Conservation (phyloP, 2,113 vertebrate species). For the Brienomyrus brachyistius region DNA sequence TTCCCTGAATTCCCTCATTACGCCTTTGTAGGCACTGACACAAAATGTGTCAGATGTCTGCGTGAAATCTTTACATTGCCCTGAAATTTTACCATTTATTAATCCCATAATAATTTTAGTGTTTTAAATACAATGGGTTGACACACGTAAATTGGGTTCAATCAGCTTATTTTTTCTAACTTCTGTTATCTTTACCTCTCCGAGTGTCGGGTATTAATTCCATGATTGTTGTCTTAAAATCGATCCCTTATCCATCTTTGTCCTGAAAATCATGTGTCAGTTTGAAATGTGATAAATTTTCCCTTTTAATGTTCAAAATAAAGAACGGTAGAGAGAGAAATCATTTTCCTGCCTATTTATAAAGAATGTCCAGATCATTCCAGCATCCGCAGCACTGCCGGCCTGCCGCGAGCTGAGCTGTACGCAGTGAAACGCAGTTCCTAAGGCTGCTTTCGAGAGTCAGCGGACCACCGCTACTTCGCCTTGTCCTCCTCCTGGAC, state of each 20-base stretch:
- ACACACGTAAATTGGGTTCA: slow-evolving; percentile 22
- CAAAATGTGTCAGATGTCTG: background rate
- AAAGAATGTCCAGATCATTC: background rate
- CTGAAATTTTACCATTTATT: slow-evolving; percentile 24
- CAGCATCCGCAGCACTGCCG: background rate
- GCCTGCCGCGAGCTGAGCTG: background rate
- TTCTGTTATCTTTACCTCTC: slow-evolving; percentile 41
- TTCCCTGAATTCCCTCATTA: background rate
- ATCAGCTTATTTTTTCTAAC: slow-evolving; percentile 28
- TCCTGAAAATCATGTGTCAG: slow-evolving; percentile 38
- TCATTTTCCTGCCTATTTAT: background rate
- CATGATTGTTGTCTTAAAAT: slow-evolving; percentile 41
- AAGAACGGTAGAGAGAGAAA: slow-evolving; percentile 9
- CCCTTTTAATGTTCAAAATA: slow-evolving; percentile 1
- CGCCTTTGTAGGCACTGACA: background rate
- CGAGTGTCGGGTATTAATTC: slow-evolving; percentile 20
- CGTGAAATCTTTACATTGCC: background rate
- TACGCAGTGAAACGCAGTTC: background rate
- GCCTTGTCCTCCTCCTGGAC: slow-evolving; percentile 9
- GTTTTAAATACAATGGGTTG: slow-evolving; percentile 39
- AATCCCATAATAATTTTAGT: slow-evolving; percentile 31
- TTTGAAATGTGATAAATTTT: slow-evolving; percentile 28
- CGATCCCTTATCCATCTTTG: background rate
- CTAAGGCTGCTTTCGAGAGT: background rate
- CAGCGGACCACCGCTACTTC: background rate